These are phyloP conservation scores for Oasisia sp. DNA, from an alignment of 2,888 invertebrate species.

Conservation along the genomic window DNA sequence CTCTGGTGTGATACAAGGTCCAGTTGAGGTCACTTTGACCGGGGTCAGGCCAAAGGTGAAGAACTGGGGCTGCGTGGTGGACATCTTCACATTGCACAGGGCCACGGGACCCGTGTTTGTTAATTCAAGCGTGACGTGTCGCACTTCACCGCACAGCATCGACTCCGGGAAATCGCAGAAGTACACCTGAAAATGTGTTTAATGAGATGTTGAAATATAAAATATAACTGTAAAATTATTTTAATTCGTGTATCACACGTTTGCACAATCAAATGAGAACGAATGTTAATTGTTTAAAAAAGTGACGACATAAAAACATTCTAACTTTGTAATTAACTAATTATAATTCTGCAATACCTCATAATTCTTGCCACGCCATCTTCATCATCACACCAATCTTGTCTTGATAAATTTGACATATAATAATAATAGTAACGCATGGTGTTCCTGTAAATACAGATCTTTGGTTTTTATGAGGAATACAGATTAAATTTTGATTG, in stretches of 20 bases:
- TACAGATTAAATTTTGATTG: too few species aligned
- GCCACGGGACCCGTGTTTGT: slow-evolving; percentile 74
- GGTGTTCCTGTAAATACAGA: too few species aligned
- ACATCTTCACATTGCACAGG: slow-evolving; percentile 67
- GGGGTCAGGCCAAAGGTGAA: slow-evolving; percentile 68
- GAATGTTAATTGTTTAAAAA: too few species aligned
- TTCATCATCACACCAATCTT: not conserved
- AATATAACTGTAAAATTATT: not conserved
- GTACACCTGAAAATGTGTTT: slow-evolving; percentile 71
- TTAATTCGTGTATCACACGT: too few species aligned
- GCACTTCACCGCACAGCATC: slow-evolving; percentile 80
- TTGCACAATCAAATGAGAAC: too few species aligned
- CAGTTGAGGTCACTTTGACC: not conserved
- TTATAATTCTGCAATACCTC: not conserved
- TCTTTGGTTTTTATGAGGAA: too few species aligned
- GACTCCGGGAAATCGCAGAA: slow-evolving; percentile 77
- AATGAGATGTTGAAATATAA: not conserved
- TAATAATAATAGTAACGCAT: not conserved
- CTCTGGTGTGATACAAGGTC: slow-evolving; percentile 39
- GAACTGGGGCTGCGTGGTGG: slow-evolving; percentile 78
- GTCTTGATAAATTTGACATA: not conserved
- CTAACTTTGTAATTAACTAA: too few species aligned
- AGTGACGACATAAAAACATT: too few species aligned
- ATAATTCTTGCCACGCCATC: not conserved
- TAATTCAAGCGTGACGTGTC: slow-evolving; percentile 75